Base-by-base conservation (phyloP, 2,797 vertebrate species). In the Urocyon cinereoargenteus region DNA sequence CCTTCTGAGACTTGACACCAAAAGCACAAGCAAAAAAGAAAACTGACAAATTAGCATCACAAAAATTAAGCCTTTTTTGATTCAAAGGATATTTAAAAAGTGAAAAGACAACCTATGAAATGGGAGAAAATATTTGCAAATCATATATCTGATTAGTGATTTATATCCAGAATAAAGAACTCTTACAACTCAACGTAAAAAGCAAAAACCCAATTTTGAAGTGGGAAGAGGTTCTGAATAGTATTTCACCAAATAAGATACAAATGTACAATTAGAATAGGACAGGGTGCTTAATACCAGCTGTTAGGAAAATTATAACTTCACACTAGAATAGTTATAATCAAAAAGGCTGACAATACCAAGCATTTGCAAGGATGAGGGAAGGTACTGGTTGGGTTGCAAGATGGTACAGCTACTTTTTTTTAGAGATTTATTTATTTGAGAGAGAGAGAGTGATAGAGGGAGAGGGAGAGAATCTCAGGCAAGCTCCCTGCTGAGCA, bases 201-300 rank as follows among this genome's bases (percentile, higher is more conserved):
- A 62, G 61, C 26, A 62, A 92, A 61, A 66, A 19, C 12, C n/a
- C 77, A 72, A 15, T 78, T 79, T 96, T 55, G 86, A 96, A 83
- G 51, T 49, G 4, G 75, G 12, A 5, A 62, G 84, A 34, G 3
- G 8, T 90, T 89, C 40, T 57, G 45, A 89, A 49, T 72, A 73
- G 75, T 24, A 36, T 73, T 91, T 87, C 53, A 88, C 34, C 49
- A 51, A 70, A 34, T 31, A 86, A 53, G 36, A 53, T 91, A 55
- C 55, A 89, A 53, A 66, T 92, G 57, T 28, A 49, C n/a, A 85
- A 10, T 73, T 72, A 90, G 19, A 53, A 73, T 4, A 70, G 21
- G 57, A 14, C 11, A 75, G 59, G 75, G 57, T 57, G 57, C 53
- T 92, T 64, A 78, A 34, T 15, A 31, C 79, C 66, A 73, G 21